Percentiles rank a stretch among this genome's conserved stretches.
phyloP scores from a whole-genome alignment of 1,140 invertebrate species.

The Pollicipes pollicipes region DNA sequence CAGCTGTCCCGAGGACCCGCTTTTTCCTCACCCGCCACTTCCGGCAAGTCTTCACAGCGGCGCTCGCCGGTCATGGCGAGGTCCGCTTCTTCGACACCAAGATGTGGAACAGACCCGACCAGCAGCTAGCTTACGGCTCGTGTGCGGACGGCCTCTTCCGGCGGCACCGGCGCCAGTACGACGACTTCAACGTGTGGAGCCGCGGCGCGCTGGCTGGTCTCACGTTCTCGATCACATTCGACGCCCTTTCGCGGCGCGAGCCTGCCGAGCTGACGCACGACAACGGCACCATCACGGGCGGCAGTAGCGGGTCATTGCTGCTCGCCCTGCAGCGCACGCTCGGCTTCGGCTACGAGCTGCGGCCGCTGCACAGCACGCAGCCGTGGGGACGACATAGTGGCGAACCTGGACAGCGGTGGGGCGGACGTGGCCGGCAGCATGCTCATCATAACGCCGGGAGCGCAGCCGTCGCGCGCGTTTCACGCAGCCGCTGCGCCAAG shows the following conservation, averaged over 20 bases:
- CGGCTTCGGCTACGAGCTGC: not conserved
- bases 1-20: too few relatives aligned
- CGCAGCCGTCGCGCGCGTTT: not conserved
- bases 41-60: too few relatives aligned
- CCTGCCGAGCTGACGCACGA: not conserved
- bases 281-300: not conserved
- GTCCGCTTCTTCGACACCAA: too few relatives aligned
- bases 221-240: not conserved
- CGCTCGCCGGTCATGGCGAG: too few relatives aligned
- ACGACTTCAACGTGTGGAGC: not conserved
- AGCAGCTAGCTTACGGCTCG: not conserved
- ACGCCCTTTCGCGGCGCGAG: too few relatives aligned
- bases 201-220: not conserved
- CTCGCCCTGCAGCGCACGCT: not conserved
- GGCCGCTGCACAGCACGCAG: too few relatives aligned
- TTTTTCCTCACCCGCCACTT: too few relatives aligned
- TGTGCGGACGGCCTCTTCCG: not conserved
- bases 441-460: not conserved
- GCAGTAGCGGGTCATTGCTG: not conserved
- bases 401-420: not conserved
- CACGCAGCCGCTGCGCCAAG: not conserved
- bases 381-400: not conserved
- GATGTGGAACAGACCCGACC: not conserved
- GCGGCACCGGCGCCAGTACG: not conserved
- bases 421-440: not conserved